phyloP scores from a whole-genome alignment of 2,113 vertebrate genomes.

The Sula dactylatra region DNA sequence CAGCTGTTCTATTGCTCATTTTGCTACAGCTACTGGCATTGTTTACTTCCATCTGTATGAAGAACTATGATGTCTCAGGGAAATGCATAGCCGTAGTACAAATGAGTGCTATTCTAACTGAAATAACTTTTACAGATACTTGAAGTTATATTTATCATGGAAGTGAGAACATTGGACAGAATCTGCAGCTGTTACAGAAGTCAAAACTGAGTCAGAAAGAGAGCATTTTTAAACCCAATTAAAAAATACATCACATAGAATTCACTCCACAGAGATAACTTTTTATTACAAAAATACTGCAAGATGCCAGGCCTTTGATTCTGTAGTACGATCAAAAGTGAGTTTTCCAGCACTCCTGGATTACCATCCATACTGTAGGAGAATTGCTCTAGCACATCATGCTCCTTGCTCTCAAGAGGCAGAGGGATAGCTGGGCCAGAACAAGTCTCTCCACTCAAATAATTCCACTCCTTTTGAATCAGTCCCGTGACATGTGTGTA shows the following conservation, averaged over 20 bases:
- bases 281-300: background rate
- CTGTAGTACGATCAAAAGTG: background rate
- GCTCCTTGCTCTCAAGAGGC: background rate
- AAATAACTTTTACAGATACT: conserved; percentile 11
- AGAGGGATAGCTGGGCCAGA: background rate
- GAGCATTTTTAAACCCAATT: background rate
- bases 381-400: background rate
- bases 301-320: background rate
- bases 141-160: background rate
- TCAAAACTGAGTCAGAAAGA: background rate
- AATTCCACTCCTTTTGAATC: background rate
- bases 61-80: background rate
- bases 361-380: background rate
- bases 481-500: background rate
- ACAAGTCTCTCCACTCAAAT: background rate
- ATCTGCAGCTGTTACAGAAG: background rate
- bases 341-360: background rate
- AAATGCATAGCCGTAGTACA: background rate
- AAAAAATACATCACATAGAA: background rate
- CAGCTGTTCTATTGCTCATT: background rate
- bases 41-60: background rate
- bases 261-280: background rate
- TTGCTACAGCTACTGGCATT: conserved; percentile 6
- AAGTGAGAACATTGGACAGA: background rate
- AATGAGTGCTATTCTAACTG: background rate